Evolutionary conservation across 2,888 invertebrate genomes (phyloP).

Genomic region (Ophioninae sp.): DNA sequence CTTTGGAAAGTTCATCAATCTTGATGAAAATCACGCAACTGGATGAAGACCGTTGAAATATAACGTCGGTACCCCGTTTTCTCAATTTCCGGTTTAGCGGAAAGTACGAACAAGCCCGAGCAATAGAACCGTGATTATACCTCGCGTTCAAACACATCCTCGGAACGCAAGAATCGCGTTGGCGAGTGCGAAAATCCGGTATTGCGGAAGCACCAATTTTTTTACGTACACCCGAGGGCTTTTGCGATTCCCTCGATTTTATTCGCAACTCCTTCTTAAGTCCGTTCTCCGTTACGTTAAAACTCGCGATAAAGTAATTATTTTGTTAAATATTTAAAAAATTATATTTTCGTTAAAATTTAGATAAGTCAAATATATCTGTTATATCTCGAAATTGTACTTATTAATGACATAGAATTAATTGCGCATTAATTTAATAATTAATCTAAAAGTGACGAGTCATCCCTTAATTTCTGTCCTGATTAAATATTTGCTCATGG

Average conservation of each 20-base stretch:
- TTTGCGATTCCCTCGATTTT: background rate
- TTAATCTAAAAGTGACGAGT: no score
- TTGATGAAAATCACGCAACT: slow-evolving; percentile 12
- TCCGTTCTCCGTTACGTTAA: no score
- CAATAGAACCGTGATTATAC: slow-evolving; percentile 64
- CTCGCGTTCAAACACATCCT: slow-evolving; percentile 43
- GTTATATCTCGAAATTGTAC: no score
- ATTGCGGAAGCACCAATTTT: slow-evolving; percentile 41
- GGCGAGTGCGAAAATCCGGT: slow-evolving; percentile 71
- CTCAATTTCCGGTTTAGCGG: slow-evolving; percentile 78
- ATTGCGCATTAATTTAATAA: no score
- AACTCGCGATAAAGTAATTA: no score
- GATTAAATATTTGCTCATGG: no score
- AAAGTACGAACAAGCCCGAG: slow-evolving; percentile 74
- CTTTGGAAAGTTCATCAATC: slow-evolving; percentile 68
- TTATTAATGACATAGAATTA: no score
- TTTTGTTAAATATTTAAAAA: no score
- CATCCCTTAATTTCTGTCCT: no score
- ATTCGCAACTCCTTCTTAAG: background rate
- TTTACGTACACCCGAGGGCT: background rate
- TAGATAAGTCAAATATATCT: no score
- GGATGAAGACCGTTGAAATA: slow-evolving; percentile 20
- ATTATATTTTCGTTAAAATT: no score
- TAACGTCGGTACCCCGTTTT: slow-evolving; percentile 66
- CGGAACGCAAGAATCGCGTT: slow-evolving; percentile 33